A percentile compares a stretch with the other conserved stretches of the same genome.
phyloP scores from a whole-genome alignment of 2,888 invertebrate genomes.

The Linyphia triangularis region DNA sequence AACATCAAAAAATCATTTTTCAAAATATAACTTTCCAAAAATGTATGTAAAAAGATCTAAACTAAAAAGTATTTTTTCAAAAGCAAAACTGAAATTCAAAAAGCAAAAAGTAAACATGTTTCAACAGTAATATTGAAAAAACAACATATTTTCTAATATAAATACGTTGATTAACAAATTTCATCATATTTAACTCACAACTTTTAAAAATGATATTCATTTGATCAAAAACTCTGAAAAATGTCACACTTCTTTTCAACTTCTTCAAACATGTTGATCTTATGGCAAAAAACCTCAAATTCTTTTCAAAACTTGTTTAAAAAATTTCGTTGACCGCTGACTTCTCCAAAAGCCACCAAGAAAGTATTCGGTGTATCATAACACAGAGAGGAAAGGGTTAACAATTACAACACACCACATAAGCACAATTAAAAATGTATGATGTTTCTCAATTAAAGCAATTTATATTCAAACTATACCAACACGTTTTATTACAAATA shows the following conservation, averaged over 20 bases:
- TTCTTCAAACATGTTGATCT: neutral
- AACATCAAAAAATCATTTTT: neutral
- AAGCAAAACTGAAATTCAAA: neutral
- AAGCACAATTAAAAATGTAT: conserved; percentile 81
- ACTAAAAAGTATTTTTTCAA: neutral
- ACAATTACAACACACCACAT: conserved; percentile 81
- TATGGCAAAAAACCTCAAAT: no score
- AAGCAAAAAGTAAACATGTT: neutral
- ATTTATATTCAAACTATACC: no score
- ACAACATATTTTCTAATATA: no score
- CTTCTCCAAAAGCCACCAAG: neutral
- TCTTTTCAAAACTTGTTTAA: no score
- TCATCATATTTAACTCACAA: no score
- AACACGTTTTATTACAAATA: no score
- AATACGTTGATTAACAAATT: no score
- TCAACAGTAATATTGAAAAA: neutral
- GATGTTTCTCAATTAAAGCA: neutral
- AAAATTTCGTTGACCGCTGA: neutral
- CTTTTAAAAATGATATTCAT: no score
- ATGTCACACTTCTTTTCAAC: neutral
- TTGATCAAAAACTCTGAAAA: neutral
- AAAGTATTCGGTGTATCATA: neutral
- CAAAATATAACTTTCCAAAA: neutral
- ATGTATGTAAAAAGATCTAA: neutral
- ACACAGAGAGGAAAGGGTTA: conserved; percentile 3